These are phyloP conservation scores for Geotrypetes seraphini DNA, from an alignment of 2,797 vertebrate species.

Conservation along the genomic window DNA sequence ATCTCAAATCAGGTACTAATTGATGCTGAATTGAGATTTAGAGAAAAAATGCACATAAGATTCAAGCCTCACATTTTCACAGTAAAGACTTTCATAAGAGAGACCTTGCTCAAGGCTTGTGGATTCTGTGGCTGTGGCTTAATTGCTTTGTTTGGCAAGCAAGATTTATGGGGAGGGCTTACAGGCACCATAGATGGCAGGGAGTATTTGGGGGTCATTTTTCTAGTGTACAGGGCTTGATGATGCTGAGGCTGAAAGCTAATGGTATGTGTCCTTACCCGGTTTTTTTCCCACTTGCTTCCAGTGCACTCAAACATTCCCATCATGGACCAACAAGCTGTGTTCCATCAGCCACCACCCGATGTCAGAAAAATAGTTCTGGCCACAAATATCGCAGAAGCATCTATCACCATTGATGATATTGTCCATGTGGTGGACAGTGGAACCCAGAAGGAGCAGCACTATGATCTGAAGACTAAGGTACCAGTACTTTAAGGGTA, in stretches of 20 bases:
- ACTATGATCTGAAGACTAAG: conserved; percentile 85
- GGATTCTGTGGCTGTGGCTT: too few relatives aligned
- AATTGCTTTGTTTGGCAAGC: too few relatives aligned
- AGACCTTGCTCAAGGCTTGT: too few relatives aligned
- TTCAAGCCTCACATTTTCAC: too few relatives aligned
- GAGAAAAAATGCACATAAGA: too few relatives aligned
- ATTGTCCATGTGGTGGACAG: conserved; percentile 89
- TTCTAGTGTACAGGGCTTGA: not conserved
- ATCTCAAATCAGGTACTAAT: too few relatives aligned
- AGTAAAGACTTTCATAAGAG: too few relatives aligned
- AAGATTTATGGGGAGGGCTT: too few relatives aligned
- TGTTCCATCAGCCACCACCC: conserved; percentile 71
- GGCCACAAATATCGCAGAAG: conserved; percentile 91
- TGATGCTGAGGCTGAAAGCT: not conserved
- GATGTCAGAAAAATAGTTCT: conserved; percentile 84
- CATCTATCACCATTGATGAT: conserved; percentile 91
- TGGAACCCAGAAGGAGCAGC: conserved; percentile 85
- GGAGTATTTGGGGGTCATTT: too few relatives aligned
- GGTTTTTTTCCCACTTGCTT: not conserved
- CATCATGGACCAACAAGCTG: conserved; percentile 83
- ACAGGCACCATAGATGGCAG: too few relatives aligned
- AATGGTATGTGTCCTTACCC: not conserved
- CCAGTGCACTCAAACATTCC: conserved; percentile 92
- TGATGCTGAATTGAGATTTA: too few relatives aligned
- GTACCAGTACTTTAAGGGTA: too few relatives aligned